phyloP scores from a whole-genome alignment of 2,113 vertebrate genomes.

The Misgurnus mizolepis region DNA sequence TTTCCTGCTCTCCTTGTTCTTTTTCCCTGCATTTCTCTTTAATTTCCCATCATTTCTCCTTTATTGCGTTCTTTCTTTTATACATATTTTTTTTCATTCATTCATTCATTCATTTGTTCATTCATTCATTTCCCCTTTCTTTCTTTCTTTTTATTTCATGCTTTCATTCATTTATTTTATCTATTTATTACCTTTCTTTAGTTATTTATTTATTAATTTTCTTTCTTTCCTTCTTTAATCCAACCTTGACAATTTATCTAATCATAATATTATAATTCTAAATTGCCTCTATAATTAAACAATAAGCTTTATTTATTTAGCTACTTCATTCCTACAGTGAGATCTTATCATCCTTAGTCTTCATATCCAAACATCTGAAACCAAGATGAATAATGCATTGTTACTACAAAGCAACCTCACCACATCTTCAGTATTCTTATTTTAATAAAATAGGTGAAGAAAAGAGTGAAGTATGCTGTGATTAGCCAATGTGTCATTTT shows the following conservation, averaged over 20 bases:
- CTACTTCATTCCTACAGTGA: conserved; percentile 52
- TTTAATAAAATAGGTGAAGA: conserved; percentile 43
- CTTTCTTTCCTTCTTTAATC: background rate
- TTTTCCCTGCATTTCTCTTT: no score
- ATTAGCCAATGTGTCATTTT: background rate
- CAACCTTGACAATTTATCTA: background rate
- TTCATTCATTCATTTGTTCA: background rate
- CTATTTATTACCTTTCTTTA: no score
- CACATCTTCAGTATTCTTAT: conserved; percentile 30
- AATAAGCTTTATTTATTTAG: conserved; percentile 45
- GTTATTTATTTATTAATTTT: no score
- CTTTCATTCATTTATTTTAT: background rate
- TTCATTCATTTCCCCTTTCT: background rate
- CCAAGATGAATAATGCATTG: conserved; percentile 49
- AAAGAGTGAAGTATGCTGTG: conserved; percentile 40
- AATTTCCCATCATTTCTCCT: no score
- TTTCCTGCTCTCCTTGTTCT: no score
- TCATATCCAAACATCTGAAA: conserved; percentile 30
- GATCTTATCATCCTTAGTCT: conserved; percentile 47
- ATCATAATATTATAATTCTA: conserved; percentile 53
- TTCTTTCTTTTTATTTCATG: background rate
- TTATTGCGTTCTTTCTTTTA: no score
- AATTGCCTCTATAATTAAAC: conserved; percentile 61
- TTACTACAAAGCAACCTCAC: conserved; percentile 6
- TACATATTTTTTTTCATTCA: no score